Percentiles rank a stretch among this genome's conserved stretches.
phyloP scores from a whole-genome alignment of 2,888 invertebrate species.

The Tetheella fluctuosa region DNA sequence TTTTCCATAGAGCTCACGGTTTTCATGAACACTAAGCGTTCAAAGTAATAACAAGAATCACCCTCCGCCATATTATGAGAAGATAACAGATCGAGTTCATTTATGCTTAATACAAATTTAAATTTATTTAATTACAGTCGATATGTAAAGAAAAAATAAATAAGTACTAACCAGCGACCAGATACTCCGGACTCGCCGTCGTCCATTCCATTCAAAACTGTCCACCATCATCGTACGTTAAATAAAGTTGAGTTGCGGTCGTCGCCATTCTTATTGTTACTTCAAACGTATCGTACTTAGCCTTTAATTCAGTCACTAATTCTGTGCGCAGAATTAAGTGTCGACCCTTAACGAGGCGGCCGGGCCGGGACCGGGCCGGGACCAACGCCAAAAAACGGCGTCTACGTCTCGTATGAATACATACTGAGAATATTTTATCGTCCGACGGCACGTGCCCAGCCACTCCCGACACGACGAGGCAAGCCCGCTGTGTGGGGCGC shows the following conservation, averaged over 20 bases:
- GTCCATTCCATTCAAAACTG: no score
- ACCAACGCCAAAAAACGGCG: no score
- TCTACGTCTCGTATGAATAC: no score
- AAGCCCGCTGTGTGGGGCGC: background rate
- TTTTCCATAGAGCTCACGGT: constrained; percentile 1
- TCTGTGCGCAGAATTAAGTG: background rate
- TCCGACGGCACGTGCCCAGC: no score
- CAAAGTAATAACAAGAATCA: background rate
- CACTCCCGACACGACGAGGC: no score
- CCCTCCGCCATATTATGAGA: background rate
- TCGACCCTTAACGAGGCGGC: background rate
- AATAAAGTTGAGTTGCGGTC: background rate
- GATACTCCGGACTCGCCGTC: no score
- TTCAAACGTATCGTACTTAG: background rate
- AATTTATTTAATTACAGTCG: background rate
- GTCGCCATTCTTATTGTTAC: background rate
- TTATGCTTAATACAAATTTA: background rate
- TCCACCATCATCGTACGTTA: background rate
- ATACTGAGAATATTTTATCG: background rate
- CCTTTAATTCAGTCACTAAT: background rate
- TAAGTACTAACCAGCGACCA: no score
- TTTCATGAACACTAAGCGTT: background rate
- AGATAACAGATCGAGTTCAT: background rate
- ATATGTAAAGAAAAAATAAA: background rate
- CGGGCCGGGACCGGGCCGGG: no score